These are phyloP conservation scores for Macroramphosus scolopax DNA, from an alignment of 2,797 vertebrate species.

Conservation along the genomic window DNA sequence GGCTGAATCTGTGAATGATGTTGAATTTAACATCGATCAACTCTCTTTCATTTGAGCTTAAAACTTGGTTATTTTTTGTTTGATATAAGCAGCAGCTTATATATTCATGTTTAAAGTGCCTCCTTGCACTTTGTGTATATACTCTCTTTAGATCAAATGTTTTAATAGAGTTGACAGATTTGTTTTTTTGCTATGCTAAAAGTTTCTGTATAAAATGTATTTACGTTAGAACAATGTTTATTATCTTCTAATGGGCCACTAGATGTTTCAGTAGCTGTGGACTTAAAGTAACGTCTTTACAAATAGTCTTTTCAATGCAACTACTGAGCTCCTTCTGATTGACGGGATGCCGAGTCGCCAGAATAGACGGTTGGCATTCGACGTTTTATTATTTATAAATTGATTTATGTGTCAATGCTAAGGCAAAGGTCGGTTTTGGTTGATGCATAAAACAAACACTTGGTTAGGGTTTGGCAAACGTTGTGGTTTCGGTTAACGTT, in stretches of 20 bases:
- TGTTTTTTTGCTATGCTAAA: slow-evolving; percentile 58
- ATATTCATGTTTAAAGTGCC: slow-evolving; percentile 87
- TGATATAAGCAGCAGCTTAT: slow-evolving; percentile 76
- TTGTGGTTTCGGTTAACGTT: too few relatives aligned
- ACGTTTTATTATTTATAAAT: too few relatives aligned
- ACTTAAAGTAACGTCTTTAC: too few relatives aligned
- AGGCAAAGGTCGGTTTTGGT: too few relatives aligned
- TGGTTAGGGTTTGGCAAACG: too few relatives aligned
- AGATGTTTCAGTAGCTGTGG: slow-evolving; percentile 38
- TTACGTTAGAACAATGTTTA: slow-evolving; percentile 34
- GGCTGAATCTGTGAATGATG: slow-evolving; percentile 64
- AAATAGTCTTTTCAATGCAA: slow-evolving; percentile 24
- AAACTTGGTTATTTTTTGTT: slow-evolving; percentile 63
- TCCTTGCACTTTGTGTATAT: slow-evolving; percentile 90
- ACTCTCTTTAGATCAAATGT: slow-evolving; percentile 75
- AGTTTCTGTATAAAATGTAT: slow-evolving; percentile 48
- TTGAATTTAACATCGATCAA: slow-evolving; percentile 51
- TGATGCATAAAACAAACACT: too few relatives aligned
- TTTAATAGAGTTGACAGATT: slow-evolving; percentile 64
- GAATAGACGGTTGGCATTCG: too few relatives aligned
- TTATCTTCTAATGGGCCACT: slow-evolving; percentile 24
- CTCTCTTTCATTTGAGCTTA: slow-evolving; percentile 55
- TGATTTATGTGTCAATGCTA: too few relatives aligned
- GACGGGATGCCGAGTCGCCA: too few relatives aligned
- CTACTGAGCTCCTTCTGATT: slow-evolving; percentile 5